Evolutionary conservation across 2,797 vertebrate species (phyloP).

Genomic region (Decapterus maruadsi): DNA sequence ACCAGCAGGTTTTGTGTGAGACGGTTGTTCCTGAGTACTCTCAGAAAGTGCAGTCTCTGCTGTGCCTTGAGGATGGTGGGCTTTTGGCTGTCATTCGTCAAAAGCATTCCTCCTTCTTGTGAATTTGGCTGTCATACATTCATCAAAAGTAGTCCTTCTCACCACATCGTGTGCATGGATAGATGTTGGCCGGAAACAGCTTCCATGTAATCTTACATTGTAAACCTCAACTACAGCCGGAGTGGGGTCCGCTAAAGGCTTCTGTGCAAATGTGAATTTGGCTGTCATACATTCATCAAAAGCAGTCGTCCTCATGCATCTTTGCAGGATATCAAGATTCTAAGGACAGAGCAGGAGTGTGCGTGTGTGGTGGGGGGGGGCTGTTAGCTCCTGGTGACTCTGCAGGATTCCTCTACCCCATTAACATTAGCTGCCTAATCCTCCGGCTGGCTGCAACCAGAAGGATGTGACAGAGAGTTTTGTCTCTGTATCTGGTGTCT

Average conservation of each 20-base stretch:
- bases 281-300: conserved; percentile 39
- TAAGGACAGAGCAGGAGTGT: conserved; percentile 17
- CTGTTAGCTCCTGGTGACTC: conserved; percentile 37
- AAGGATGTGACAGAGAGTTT: conserved; percentile 62
- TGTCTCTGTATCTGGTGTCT: conserved; percentile 59
- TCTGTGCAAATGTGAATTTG: conserved; percentile 8
- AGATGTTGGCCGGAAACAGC: no score
- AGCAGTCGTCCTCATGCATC: conserved; percentile 23
- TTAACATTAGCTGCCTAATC: conserved; percentile 71
- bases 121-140: conserved; percentile 13
- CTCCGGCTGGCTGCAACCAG: conserved; percentile 46
- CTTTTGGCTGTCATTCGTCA: conserved; percentile 33
- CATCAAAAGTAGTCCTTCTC: conserved; percentile 31
- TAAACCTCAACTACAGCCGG: neutral
- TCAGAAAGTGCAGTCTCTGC: conserved; percentile 14
- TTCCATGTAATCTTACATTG: no score
- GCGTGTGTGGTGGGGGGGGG: neutral
- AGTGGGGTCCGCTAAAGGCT: conserved; percentile 16
- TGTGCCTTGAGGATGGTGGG: no score
- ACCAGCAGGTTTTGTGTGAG: no score
- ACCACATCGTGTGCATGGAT: no score
- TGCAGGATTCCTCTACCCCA: conserved; percentile 56
- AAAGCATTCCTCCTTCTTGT: conserved; percentile 9
- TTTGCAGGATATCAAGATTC: conserved; percentile 47
- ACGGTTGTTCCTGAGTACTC: no score